Conservation (phyloP, 2,888 invertebrate species). For the Phaedon cochleariae region DNA sequence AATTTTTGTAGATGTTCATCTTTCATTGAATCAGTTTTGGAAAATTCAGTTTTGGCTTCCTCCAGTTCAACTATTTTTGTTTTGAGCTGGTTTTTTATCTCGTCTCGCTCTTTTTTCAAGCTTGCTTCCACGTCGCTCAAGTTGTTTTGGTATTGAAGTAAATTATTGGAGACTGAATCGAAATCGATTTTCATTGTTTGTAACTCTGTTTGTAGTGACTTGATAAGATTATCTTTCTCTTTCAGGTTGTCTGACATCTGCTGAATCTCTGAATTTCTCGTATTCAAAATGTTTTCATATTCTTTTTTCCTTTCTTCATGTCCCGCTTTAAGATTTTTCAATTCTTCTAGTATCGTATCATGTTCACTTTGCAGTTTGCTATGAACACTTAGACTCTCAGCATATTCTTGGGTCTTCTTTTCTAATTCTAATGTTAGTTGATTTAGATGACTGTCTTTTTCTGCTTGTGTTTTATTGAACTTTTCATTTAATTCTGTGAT, state of each 20-base stretch:
- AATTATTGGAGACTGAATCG: conserved; percentile 48
- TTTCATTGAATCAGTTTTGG: conserved; percentile 47
- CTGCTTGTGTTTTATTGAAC: conserved; percentile 29
- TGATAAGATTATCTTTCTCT: conserved; percentile 39
- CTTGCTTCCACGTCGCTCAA: conserved; percentile 52
- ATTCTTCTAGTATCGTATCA: conserved; percentile 39
- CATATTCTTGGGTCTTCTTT: conserved; percentile 13
- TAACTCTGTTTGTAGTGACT: conserved; percentile 56
- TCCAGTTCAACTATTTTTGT: conserved; percentile 57
- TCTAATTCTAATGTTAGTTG: conserved; percentile 25
- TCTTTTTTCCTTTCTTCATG: conserved; percentile 40
- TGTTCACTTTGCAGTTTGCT: conserved; percentile 47
- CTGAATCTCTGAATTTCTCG: conserved; percentile 16
- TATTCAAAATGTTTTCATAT: conserved; percentile 23
- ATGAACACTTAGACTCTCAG: conserved; percentile 4
- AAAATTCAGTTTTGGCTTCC: conserved; percentile 53
- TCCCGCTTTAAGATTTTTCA: conserved; percentile 47
- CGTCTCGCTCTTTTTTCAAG: conserved; percentile 57
- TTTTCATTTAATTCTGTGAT: conserved; percentile 24
- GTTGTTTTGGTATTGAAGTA: conserved; percentile 56
- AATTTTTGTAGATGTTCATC: conserved; percentile 63
- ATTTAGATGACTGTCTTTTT: conserved; percentile 33
- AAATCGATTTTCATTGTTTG: conserved; percentile 57
- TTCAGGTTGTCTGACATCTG: conserved; percentile 20
- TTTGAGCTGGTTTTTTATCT: conserved; percentile 55